Evolutionary conservation across 2,797 vertebrate genomes (phyloP).

Genomic region (Nothura maculosa): DNA sequence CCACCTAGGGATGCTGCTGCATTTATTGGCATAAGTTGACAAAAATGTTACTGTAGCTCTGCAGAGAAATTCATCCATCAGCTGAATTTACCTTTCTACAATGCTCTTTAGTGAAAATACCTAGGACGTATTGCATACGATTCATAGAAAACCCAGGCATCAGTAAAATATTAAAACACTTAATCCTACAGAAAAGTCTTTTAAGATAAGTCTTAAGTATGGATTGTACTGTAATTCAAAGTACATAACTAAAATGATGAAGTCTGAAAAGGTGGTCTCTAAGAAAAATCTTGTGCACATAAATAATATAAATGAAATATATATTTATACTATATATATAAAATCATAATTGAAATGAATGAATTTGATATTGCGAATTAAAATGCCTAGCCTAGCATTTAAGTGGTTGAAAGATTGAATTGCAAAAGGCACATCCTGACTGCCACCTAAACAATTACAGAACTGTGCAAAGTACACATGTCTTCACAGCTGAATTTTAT

Average conservation of each 20-base stretch:
- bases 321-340: background rate
- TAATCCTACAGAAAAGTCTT: background rate
- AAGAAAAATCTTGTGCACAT: background rate
- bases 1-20: conserved; percentile 53
- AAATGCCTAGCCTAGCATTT: background rate
- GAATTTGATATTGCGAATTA: background rate
- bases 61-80: conserved; percentile 67
- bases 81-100: conserved; percentile 63
- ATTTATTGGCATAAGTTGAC: conserved; percentile 63
- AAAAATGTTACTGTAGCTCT: conserved; percentile 72
- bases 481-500: background rate
- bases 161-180: conserved; percentile 26
- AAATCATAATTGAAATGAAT: background rate
- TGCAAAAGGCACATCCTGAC: background rate
- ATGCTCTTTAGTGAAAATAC: conserved; percentile 45
- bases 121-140: background rate
- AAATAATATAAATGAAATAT: background rate
- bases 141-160: conserved; percentile 33
- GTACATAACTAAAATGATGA: conserved; percentile 17
- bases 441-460: background rate
- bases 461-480: background rate
- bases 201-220: background rate
- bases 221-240: background rate
- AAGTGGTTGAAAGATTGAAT: background rate
- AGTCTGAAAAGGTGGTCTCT: background rate